Percentiles rank a stretch among this genome's conserved stretches.
Evolutionary conservation across 2,113 vertebrate genomes (phyloP).

Genomic region (Bufo gargarizans): DNA sequence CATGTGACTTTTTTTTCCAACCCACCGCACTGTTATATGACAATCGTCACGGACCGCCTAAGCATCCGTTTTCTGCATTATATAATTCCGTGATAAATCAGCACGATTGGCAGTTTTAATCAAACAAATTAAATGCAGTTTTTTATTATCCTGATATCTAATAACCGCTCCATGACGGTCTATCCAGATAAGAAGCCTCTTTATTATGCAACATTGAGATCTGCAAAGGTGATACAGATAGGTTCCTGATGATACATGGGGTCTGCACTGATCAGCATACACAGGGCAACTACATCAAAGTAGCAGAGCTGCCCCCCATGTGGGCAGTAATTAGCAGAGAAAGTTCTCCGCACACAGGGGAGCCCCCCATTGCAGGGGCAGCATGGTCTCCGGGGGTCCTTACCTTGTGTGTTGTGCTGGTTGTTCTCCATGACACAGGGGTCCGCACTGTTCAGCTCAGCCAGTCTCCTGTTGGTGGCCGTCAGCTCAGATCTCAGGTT

Average conservation of each 20-base stretch:
- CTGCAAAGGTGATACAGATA: not conserved
- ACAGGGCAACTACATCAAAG: not conserved
- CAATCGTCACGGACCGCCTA: too few species aligned
- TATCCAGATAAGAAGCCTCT: not conserved
- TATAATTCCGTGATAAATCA: too few species aligned
- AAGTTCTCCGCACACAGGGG: constrained; percentile 21
- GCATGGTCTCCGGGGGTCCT: constrained; percentile 58
- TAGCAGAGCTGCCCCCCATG: not conserved
- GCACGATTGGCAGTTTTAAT: too few species aligned
- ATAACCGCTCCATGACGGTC: too few species aligned
- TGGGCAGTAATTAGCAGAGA: not conserved
- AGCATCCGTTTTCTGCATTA: too few species aligned
- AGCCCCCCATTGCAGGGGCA: not conserved
- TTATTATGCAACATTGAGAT: not conserved
- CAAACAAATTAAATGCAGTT: too few species aligned
- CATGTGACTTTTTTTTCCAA: too few species aligned
- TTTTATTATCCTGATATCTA: too few species aligned
- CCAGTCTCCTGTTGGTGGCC: constrained; percentile 85
- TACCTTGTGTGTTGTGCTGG: constrained; percentile 82
- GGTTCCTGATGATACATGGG: not conserved
- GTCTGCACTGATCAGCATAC: not conserved
- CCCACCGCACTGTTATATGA: too few species aligned
- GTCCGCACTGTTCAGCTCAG: constrained; percentile 77
- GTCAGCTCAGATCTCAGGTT: constrained; percentile 89
- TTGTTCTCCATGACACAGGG: constrained; percentile 77